These are phyloP conservation scores for Tanytarsus gracilentus DNA, from an alignment of 2,888 invertebrate species.

Conservation along the genomic window DNA sequence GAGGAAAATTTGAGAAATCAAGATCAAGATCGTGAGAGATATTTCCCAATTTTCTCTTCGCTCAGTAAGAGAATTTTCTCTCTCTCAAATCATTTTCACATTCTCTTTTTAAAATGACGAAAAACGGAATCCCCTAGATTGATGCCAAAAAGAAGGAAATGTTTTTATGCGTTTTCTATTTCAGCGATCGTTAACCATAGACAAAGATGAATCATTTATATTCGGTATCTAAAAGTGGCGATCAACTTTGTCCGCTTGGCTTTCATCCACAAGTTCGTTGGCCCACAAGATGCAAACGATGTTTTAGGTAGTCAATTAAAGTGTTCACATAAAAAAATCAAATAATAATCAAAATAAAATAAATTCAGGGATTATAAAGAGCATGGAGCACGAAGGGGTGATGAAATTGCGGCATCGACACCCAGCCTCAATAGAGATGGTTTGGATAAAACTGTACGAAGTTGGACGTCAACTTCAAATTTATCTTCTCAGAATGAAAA, in stretches of 20 bases:
- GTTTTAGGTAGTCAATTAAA: constrained; percentile 79
- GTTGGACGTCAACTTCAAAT: constrained; percentile 71
- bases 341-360: background rate
- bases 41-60: background rate
- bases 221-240: constrained; percentile 67
- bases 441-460: constrained; percentile 43
- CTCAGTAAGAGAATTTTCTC: background rate
- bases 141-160: background rate
- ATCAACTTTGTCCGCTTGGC: constrained; percentile 82
- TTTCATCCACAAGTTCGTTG: constrained; percentile 91
- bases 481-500: constrained; percentile 40
- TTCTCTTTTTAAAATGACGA: background rate
- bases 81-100: background rate
- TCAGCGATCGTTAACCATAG: background rate
- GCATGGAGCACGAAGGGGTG: constrained; percentile 65
- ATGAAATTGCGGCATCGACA: constrained; percentile 61
- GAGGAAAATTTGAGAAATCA: background rate
- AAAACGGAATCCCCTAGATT: background rate
- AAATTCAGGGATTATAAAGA: constrained; percentile 83
- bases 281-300: constrained; percentile 88
- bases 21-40: background rate
- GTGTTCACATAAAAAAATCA: background rate
- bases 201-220: constrained; percentile 61
- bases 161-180: background rate
- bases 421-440: constrained; percentile 51